Conservation (phyloP, 2,888 invertebrate genomes). For the Gryllus longicercus region DNA sequence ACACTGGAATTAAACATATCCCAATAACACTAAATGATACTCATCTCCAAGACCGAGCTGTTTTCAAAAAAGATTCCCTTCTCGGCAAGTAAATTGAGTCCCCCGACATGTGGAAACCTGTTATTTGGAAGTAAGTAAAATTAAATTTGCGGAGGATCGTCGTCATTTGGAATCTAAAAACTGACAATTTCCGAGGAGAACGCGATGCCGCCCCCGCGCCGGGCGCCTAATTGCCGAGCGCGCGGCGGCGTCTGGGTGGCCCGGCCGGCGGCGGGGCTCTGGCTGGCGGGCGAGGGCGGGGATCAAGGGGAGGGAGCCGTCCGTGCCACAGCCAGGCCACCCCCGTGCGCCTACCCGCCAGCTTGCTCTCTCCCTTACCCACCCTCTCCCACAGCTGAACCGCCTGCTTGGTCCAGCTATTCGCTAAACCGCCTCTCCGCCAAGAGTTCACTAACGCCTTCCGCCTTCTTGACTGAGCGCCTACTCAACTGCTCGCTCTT, state of each 20-base stretch:
- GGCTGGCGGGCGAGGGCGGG: too few species aligned
- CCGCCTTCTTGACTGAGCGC: too few species aligned
- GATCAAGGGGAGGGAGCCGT: too few species aligned
- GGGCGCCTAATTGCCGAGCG: background rate
- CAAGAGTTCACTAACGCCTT: too few species aligned
- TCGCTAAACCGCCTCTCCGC: too few species aligned
- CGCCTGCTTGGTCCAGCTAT: too few species aligned
- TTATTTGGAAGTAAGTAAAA: constrained; percentile 17
- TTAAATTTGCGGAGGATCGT: constrained; percentile 17
- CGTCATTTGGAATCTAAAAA: background rate
- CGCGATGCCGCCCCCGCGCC: background rate
- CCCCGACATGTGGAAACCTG: background rate
- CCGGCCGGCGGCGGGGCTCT: background rate
- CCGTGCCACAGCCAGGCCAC: too few species aligned
- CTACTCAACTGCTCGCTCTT: too few species aligned
- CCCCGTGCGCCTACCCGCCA: too few species aligned
- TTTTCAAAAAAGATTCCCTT: background rate
- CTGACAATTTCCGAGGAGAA: constrained; percentile 8
- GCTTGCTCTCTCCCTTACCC: too few species aligned
- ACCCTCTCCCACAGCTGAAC: too few species aligned
- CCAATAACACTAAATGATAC: background rate
- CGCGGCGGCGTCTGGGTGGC: background rate
- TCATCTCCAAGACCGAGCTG: background rate
- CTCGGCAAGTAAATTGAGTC: background rate
- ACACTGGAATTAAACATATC: background rate